These are phyloP conservation scores for Pseudolaguvia tuberculata DNA, from an alignment of 2,113 vertebrate species.

Conservation along the genomic window DNA sequence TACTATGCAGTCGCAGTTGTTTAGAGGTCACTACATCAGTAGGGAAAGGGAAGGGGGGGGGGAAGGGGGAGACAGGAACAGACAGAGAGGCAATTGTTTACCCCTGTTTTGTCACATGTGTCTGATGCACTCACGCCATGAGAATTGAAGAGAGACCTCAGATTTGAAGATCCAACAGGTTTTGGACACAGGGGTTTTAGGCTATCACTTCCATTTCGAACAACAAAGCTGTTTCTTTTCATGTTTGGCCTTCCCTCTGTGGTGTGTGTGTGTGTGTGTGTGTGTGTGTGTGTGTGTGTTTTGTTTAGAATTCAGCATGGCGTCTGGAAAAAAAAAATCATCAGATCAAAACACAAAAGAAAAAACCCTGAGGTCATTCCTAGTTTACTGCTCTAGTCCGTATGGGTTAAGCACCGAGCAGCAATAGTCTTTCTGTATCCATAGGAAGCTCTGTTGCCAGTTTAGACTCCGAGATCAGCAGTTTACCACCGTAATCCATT, in stretches of 20 bases:
- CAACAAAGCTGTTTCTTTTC: constrained; percentile 52
- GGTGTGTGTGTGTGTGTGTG: constrained; percentile 50
- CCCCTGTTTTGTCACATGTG: constrained; percentile 47
- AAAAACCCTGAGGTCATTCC: constrained; percentile 59
- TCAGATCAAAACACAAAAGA: constrained; percentile 52
- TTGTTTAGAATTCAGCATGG: constrained; percentile 37
- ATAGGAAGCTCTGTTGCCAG: constrained; percentile 1
- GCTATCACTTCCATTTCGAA: constrained; percentile 42
- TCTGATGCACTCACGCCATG: constrained; percentile 43
- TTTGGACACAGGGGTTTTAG: constrained; percentile 50
- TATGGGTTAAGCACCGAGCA: constrained; percentile 31
- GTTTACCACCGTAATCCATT: constrained; percentile 3
- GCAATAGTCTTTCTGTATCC: constrained; percentile 48
- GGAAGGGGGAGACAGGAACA: constrained; percentile 23
- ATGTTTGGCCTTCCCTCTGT: constrained; percentile 50
- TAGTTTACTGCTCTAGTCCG: constrained; percentile 56
- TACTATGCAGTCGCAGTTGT: constrained; percentile 75
- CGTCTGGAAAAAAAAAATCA: constrained; percentile 53
- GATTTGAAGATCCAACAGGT: constrained; percentile 46
- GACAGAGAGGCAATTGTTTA: constrained; percentile 46
- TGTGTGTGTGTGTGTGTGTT: constrained; percentile 48
- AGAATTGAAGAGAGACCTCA: constrained; percentile 28
- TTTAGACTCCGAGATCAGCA: constrained; percentile 5
- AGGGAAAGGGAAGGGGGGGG: constrained; percentile 33
- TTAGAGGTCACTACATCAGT: constrained; percentile 70